Evolutionary conservation across 2,797 vertebrate species (phyloP).

Genomic region (Neosilurus hyrtlii): DNA sequence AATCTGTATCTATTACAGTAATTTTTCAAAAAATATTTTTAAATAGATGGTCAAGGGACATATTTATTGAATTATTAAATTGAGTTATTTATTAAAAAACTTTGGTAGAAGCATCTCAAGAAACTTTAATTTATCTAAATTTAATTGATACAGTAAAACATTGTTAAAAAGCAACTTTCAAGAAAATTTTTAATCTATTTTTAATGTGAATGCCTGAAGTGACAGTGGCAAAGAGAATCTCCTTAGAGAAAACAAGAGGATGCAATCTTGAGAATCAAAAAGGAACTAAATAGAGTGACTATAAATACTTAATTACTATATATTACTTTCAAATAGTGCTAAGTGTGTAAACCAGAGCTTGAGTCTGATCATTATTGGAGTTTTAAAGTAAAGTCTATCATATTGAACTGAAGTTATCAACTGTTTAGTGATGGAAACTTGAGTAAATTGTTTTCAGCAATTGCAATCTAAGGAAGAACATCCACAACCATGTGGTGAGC

Average conservation of each 20-base stretch:
- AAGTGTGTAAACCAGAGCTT: background rate
- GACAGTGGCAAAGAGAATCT: background rate
- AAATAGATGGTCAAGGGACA: background rate
- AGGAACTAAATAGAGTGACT: background rate
- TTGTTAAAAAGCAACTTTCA: background rate
- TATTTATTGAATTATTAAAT: too few species aligned
- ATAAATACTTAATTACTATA: background rate
- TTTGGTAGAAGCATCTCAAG: background rate
- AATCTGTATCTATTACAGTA: too few species aligned
- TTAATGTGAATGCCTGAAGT: background rate
- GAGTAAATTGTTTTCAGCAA: too few species aligned
- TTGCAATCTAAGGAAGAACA: too few species aligned
- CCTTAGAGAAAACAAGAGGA: background rate
- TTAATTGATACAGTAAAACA: background rate
- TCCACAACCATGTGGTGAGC: background rate
- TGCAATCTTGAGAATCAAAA: background rate
- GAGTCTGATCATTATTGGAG: background rate
- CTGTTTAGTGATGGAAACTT: background rate
- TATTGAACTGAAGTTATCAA: background rate
- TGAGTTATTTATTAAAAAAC: background rate
- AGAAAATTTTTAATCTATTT: background rate
- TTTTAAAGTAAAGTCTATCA: background rate
- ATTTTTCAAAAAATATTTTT: too few species aligned
- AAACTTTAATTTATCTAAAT: background rate
- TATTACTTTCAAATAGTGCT: background rate